Evolutionary conservation across 2,797 vertebrate species (phyloP).

Genomic region (Poecilia gillii): DNA sequence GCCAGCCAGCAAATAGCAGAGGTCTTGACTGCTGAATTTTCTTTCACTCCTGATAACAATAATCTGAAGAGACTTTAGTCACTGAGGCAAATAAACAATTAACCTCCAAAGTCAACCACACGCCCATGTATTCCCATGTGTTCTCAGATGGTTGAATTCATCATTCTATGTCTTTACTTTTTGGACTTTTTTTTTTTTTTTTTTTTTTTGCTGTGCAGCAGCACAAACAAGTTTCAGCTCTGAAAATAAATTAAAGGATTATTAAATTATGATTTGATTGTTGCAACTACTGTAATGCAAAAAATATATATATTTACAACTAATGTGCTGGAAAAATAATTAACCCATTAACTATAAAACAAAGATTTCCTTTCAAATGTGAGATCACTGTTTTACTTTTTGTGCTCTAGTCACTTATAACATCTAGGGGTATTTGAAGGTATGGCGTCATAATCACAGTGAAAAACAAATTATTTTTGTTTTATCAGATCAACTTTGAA

Average conservation of each 20-base stretch:
- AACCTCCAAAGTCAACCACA: constrained; percentile 70
- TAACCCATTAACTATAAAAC: background rate
- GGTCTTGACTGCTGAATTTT: constrained; percentile 55
- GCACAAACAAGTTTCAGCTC: constrained; percentile 13
- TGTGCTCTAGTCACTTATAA: background rate
- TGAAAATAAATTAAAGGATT: background rate
- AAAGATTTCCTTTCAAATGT: background rate
- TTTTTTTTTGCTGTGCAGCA: background rate
- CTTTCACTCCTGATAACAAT: constrained; percentile 72
- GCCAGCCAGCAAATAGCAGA: constrained; percentile 49
- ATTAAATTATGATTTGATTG: background rate
- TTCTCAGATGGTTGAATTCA: constrained; percentile 54
- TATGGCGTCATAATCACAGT: background rate
- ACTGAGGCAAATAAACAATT: constrained; percentile 79
- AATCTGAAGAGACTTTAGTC: constrained; percentile 70
- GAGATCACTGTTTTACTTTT: background rate
- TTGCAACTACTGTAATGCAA: background rate
- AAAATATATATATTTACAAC: background rate
- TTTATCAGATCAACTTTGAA: background rate
- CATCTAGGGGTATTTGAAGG: background rate
- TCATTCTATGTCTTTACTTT: constrained; percentile 47
- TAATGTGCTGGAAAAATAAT: background rate
- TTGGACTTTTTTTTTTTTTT: constrained; percentile 14
- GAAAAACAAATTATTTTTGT: background rate
- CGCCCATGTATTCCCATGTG: constrained; percentile 61